Evolutionary conservation across 2,113 vertebrate species (phyloP).

Genomic region (Oophaga pumilio): DNA sequence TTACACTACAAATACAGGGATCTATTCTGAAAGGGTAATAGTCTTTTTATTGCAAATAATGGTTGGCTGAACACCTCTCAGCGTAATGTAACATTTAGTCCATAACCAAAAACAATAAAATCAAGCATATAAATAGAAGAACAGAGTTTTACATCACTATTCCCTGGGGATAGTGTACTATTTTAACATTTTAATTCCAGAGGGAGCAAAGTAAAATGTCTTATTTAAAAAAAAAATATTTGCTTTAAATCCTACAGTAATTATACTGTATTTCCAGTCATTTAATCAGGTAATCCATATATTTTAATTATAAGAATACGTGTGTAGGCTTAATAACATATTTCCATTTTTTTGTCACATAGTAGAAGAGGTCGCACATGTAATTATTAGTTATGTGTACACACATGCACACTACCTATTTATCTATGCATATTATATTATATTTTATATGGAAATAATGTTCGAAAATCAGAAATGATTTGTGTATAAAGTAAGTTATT

Average conservation of each 20-base stretch:
- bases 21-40: conserved; percentile 45
- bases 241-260: background rate
- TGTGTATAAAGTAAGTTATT: background rate
- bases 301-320: background rate
- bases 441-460: background rate
- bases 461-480: background rate
- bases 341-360: background rate
- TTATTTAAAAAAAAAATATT: background rate
- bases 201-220: background rate
- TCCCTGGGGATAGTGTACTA: conserved; percentile 5
- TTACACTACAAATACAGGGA: background rate
- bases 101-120: conserved; percentile 49
- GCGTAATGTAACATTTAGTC: conserved; percentile 44
- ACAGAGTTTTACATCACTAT: background rate
- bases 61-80: conserved; percentile 47
- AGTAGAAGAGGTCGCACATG: background rate
- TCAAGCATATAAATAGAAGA: conserved; percentile 23
- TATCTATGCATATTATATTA: background rate
- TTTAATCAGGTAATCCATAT: background rate
- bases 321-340: background rate
- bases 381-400: background rate
- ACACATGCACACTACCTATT: background rate
- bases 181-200: background rate
- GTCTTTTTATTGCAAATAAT: conserved; percentile 32
- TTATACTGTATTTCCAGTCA: background rate